Evolutionary conservation across 2,888 invertebrate species (phyloP).

Genomic region (Campoletis raptor): DNA sequence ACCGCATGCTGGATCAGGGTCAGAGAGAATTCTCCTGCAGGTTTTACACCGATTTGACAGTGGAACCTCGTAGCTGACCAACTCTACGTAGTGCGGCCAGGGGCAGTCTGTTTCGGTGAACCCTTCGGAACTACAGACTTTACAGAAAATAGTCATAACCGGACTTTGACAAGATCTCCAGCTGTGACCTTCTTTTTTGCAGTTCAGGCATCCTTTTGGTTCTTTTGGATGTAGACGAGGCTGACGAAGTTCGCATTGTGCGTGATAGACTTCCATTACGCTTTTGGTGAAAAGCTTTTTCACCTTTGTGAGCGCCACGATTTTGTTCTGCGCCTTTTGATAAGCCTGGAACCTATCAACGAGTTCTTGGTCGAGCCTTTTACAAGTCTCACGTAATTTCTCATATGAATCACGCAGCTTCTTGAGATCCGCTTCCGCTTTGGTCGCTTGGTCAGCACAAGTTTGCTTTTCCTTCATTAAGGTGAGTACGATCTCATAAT

Average conservation of each 20-base stretch:
- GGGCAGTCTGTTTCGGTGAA: conserved; percentile 7
- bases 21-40: conserved; percentile 1
- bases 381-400: too few species aligned
- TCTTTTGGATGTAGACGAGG: conserved; percentile 17
- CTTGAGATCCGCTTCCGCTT: too few species aligned
- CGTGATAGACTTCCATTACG: not conserved
- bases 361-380: not conserved
- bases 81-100: conserved; percentile 26
- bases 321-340: not conserved
- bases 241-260: conserved; percentile 23
- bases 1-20: not conserved
- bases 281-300: conserved; percentile 16
- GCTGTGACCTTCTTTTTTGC: conserved; percentile 15
- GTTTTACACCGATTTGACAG: conserved; percentile 1
- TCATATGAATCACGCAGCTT: too few species aligned
- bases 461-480: too few species aligned
- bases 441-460: too few species aligned
- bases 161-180: not conserved
- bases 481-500: too few species aligned
- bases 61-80: conserved; percentile 10
- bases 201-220: conserved; percentile 9
- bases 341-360: not conserved
- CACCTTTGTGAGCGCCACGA: not conserved
- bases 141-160: not conserved
- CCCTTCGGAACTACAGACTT: not conserved